A percentile compares a stretch with the other conserved stretches of the same genome.
Conservation (phyloP, 2,113 vertebrate genomes). For the Peucedramus taeniatus region DNA sequence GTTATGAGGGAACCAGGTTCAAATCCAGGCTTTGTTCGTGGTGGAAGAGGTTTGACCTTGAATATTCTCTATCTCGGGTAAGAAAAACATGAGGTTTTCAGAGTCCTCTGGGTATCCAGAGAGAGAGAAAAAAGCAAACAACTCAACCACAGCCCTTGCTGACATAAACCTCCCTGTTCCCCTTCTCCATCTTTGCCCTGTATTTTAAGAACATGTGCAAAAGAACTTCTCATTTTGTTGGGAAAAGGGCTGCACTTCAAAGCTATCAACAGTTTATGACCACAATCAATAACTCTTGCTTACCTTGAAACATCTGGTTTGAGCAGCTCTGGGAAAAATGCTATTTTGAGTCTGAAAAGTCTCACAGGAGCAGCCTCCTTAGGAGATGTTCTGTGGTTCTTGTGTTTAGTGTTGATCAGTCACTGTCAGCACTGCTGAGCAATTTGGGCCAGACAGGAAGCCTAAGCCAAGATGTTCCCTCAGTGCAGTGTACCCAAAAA, state of each 20-base stretch:
- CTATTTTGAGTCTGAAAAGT: neutral
- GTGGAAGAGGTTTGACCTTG: neutral
- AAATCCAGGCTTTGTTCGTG: neutral
- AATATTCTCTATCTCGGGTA: neutral
- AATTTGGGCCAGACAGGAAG: neutral
- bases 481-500: accelerated
- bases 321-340: neutral
- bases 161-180: neutral
- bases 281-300: neutral
- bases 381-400: neutral
- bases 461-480: neutral
- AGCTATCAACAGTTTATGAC: neutral
- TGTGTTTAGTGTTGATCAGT: neutral
- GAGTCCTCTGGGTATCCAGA: neutral
- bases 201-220: neutral
- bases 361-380: neutral
- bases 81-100: neutral
- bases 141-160: neutral
- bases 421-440: neutral
- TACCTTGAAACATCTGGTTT: neutral
- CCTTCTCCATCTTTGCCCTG: accelerated
- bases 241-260: neutral
- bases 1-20: neutral
- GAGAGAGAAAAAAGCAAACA: neutral
- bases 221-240: neutral